phyloP scores from a whole-genome alignment of 2,888 invertebrate species.

The Pseudococcus viburni region DNA sequence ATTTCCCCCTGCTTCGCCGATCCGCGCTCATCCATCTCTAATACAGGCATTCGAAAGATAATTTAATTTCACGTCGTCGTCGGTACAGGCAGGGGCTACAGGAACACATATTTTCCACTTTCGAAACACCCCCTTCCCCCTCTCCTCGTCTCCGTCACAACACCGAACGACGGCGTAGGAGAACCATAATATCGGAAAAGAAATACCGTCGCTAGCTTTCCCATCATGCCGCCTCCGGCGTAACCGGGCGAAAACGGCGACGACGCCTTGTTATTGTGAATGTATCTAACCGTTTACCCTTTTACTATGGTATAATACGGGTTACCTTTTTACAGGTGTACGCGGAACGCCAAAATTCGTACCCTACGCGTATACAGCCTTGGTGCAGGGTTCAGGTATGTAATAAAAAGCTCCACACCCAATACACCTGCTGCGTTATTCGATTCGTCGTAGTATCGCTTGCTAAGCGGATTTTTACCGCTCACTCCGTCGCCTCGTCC shows the following conservation, averaged over 20 bases:
- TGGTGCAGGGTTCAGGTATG: neutral
- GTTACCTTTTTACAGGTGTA: neutral
- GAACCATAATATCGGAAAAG: neutral
- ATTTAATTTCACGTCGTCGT: slow-evolving; percentile 8
- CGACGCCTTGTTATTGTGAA: neutral
- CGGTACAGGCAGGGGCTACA: neutral
- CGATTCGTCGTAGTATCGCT: too few species aligned
- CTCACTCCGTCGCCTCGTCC: too few species aligned
- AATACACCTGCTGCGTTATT: neutral
- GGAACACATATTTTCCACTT: neutral
- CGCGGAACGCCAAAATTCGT: neutral
- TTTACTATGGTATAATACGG: neutral
- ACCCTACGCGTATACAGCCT: neutral
- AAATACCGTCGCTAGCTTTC: neutral
- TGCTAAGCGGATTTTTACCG: too few species aligned
- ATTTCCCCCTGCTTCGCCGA: neutral
- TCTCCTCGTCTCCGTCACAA: neutral
- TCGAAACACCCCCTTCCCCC: neutral
- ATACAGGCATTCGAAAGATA: slow-evolving; percentile 5
- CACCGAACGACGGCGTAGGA: neutral
- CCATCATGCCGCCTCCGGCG: neutral
- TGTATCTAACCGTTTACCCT: neutral
- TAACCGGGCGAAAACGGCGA: neutral
- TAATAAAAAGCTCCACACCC: neutral
- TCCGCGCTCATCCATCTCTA: neutral